Evolutionary conservation across 2,888 invertebrate species (phyloP), one percentile per base, ranked within the genome.

Genomic region (Megalurothrips usitatus): DNA sequence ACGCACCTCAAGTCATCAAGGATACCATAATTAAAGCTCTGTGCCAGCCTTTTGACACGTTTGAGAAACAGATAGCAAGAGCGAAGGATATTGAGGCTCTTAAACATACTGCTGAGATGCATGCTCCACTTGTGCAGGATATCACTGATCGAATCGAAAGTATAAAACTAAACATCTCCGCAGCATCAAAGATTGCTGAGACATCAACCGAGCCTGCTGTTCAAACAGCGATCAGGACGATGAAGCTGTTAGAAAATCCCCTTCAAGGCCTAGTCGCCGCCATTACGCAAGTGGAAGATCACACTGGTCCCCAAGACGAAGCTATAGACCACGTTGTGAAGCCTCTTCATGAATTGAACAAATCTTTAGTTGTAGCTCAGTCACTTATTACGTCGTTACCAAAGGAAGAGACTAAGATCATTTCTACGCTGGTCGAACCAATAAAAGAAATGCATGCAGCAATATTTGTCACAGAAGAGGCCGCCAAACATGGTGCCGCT

Each of bases 361-460:
- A 75, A 26, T 23, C 68, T 10, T 8, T 75, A 12, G 26, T 26
- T 1, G 26, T 75, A 1, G 68, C 68, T 9, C 23, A 26, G 68
- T 75, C 68, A 26, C 23, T 75, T 3, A 26, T 75, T 1, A 10
- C 26, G 6, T 26, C 68, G 26, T 23, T 26, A 26, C 12, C 23
- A 12, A 23, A 11, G 4, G 12, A 75, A 0, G 68, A 75, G 1
- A 26, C 9, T 0, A 12, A 26, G 1, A 10, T 12, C 0, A 26
- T 58, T 19, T 58, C 58, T 14, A 6, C 10, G 12, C 26, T 75
- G 1, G 12, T 83, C 10, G 82, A 83, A 81, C 83, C 84, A 52
- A 82, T 84, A 0, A 84, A 84, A 82, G 85, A 85, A 78, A 81
- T 85, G 17, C 83, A 89, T 83, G 88, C 87, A 83, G 89, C 89